Evolutionary conservation across 2,797 vertebrate genomes (phyloP), one percentile per base, ranked within the genome.

Genomic region (Lemur catta): DNA sequence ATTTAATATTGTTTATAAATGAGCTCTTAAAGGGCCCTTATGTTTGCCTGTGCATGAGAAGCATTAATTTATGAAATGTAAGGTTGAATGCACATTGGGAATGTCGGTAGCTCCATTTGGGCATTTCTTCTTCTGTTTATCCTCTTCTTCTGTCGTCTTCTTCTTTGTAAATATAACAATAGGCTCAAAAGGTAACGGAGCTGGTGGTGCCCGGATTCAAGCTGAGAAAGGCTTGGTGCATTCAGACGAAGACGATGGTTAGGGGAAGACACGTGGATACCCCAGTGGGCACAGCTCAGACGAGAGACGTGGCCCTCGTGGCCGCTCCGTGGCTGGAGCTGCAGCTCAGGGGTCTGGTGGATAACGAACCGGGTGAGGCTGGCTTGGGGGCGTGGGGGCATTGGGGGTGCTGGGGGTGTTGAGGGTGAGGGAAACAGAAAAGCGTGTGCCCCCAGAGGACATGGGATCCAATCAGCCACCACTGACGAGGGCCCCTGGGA

Each of bases 191-290:
- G 4, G 43, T 15, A 38, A 91, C 1, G 6, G 46, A 65, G 43
- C 15, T 0, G 13, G 78, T 12, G 33, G 10, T 61, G 14, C 2
- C 35, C 14, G 8, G 28, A 55, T 12, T 35, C 50, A 30, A 0
- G 26, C 9, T 55, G 4, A 79, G 59, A 33, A 55, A 79, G 2
- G 43, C 65, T 63, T 35, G 4, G 8, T 14, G 4, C 35, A 11
- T 55, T 46, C 35, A 17, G 24, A 57, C 33, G 7, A 55, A 57
- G 28, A n/a, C 65, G 17, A 30, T 3, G 2, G 17, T 28, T 22
- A 22, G 35, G 18, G 14, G 5, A 30, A 55, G 38, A 71, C 20
- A 9, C 4, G 0, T 0, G 22, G 28, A n/a, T 1, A 0, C 3
- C 3, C 7, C 4, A 9, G n/a, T 0, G 2, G 33, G 7, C 20